phyloP scores from a whole-genome alignment of 1,140 invertebrate genomes.

The Aphis craccivora region DNA sequence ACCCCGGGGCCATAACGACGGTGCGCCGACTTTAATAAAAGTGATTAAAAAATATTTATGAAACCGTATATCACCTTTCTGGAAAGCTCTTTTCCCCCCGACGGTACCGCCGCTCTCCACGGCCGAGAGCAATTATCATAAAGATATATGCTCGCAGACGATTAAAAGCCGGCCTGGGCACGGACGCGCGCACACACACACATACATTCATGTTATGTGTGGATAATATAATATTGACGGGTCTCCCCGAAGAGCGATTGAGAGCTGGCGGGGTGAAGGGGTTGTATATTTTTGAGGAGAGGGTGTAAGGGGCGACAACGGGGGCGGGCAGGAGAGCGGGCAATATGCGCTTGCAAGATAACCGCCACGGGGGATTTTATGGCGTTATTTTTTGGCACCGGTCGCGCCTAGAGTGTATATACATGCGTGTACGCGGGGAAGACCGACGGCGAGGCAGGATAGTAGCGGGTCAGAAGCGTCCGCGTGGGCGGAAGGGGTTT shows the following conservation, averaged over 20 bases:
- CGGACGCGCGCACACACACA: not conserved
- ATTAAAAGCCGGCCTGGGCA: slow-evolving; percentile 34
- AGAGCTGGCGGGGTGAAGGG: not conserved
- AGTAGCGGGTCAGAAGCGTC: not conserved
- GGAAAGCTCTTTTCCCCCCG: slow-evolving; percentile 48
- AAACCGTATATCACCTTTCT: slow-evolving; percentile 57
- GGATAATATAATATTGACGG: slow-evolving; percentile 50
- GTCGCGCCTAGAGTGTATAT: slow-evolving; percentile 27
- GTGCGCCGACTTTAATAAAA: slow-evolving; percentile 55
- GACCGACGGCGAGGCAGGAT: not conserved
- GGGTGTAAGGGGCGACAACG: not conserved
- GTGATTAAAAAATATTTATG: slow-evolving; percentile 58
- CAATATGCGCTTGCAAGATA: slow-evolving; percentile 55
- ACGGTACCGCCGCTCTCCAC: not conserved
- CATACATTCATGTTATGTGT: not conserved
- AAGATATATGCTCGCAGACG: slow-evolving; percentile 49
- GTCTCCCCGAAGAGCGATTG: not conserved
- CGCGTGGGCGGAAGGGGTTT: slow-evolving; percentile 17
- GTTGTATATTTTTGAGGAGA: not conserved
- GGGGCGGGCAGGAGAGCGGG: not conserved
- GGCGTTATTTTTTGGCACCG: slow-evolving; percentile 54
- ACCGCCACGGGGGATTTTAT: slow-evolving; percentile 45
- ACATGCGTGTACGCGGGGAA: not conserved
- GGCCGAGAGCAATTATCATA: slow-evolving; percentile 50
- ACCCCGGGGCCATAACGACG: slow-evolving; percentile 26